Evolutionary conservation across 2,797 vertebrate genomes (phyloP).

Genomic region (Nothura maculosa): DNA sequence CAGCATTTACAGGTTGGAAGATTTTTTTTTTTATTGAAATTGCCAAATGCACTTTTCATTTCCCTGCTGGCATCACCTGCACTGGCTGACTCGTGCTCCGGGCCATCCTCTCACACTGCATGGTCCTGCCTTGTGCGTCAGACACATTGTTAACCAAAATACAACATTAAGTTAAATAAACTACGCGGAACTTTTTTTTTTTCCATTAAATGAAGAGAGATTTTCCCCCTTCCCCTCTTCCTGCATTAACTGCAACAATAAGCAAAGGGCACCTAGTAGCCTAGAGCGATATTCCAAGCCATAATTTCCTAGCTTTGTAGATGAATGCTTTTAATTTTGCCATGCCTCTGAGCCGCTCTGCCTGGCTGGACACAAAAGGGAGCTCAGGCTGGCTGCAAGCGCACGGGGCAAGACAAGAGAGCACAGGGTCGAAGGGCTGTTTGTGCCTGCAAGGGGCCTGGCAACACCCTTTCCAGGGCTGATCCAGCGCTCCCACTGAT

Average conservation of each 20-base stretch:
- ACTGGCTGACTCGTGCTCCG: background rate
- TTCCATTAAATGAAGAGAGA: background rate
- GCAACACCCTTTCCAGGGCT: background rate
- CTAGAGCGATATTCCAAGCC: constrained; percentile 10
- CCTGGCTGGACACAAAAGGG: background rate
- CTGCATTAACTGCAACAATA: constrained; percentile 13
- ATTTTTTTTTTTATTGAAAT: background rate
- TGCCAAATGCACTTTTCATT: background rate
- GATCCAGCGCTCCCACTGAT: background rate
- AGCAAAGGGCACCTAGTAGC: background rate
- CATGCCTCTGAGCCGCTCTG: background rate
- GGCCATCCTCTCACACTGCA: background rate
- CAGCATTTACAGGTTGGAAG: background rate
- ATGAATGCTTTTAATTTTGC: background rate
- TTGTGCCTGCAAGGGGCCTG: background rate
- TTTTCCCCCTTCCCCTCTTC: background rate
- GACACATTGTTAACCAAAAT: background rate
- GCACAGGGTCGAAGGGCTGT: background rate
- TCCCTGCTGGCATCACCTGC: background rate
- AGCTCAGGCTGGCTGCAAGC: background rate
- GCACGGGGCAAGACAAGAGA: background rate
- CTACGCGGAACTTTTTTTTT: constrained; percentile 6
- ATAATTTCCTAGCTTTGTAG: background rate
- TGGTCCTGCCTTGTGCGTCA: background rate
- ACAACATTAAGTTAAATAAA: background rate